These are phyloP conservation scores for Paracanthobrama guichenoti DNA, from an alignment of 2,113 vertebrate species.

Conservation along the genomic window DNA sequence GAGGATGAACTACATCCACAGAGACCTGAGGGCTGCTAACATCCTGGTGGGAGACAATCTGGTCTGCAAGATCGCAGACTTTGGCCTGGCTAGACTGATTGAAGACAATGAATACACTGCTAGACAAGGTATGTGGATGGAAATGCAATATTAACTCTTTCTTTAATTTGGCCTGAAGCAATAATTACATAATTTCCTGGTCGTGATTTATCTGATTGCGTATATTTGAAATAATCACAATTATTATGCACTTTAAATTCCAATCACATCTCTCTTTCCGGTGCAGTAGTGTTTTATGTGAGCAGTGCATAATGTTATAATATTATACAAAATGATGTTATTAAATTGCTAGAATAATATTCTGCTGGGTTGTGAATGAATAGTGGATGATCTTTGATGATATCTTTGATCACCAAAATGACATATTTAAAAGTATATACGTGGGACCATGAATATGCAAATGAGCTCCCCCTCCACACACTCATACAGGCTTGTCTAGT, in stretches of 20 bases:
- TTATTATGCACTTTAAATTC: constrained; percentile 9
- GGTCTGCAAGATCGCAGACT: constrained; percentile 98
- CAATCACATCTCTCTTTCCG: neutral
- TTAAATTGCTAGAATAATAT: neutral
- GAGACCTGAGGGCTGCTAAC: constrained; percentile 97
- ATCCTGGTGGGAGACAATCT: constrained; percentile 97
- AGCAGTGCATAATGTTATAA: constrained; percentile 18
- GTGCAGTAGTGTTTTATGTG: neutral
- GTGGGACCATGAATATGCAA: no score
- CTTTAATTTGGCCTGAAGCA: neutral
- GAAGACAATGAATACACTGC: constrained; percentile 99
- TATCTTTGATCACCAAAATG: no score
- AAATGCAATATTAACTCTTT: constrained; percentile 8
- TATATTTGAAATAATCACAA: neutral
- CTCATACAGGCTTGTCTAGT: no score
- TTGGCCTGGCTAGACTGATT: constrained; percentile 95
- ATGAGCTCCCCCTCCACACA: no score
- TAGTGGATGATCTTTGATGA: no score
- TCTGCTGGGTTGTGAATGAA: neutral
- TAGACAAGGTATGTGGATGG: constrained; percentile 85
- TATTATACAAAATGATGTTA: neutral
- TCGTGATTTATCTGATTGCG: neutral
- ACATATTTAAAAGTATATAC: no score
- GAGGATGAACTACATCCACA: constrained; percentile 99
- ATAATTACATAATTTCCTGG: constrained; percentile 5